Conservation (phyloP, 2,797 vertebrate genomes). For the Lepus townsendii region DNA sequence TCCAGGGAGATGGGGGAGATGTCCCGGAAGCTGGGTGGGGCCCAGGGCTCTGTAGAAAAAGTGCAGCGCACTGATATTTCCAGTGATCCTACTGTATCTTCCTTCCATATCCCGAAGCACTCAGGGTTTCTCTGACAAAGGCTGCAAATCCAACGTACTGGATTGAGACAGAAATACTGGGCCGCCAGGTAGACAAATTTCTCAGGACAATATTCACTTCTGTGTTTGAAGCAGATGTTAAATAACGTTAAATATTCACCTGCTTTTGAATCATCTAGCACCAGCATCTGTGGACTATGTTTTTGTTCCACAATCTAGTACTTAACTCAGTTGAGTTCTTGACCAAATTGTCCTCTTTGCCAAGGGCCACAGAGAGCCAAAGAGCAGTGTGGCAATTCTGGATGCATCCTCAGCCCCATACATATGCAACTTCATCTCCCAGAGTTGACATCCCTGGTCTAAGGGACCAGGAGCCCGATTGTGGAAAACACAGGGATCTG, state of each 20-base stretch:
- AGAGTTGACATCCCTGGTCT: neutral
- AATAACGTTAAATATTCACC: neutral
- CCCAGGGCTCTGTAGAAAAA: too few species aligned
- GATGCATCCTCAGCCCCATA: neutral
- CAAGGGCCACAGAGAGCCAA: neutral
- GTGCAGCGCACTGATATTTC: neutral
- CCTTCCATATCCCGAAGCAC: neutral
- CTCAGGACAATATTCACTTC: neutral
- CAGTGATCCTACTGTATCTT: neutral
- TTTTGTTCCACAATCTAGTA: neutral
- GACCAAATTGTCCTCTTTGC: neutral
- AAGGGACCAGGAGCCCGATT: neutral
- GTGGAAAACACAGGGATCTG: neutral
- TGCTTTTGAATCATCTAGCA: neutral
- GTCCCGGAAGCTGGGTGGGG: neutral
- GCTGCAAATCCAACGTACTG: neutral
- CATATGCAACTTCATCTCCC: neutral
- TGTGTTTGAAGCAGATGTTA: neutral
- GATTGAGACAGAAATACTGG: neutral
- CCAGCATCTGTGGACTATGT: neutral
- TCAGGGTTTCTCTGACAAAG: neutral
- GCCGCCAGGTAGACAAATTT: neutral
- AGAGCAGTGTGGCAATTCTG: neutral
- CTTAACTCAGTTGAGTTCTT: neutral
- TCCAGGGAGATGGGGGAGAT: neutral